Evolutionary conservation across 2,888 invertebrate species (phyloP).

Genomic region (Hypena proboscidalis): DNA sequence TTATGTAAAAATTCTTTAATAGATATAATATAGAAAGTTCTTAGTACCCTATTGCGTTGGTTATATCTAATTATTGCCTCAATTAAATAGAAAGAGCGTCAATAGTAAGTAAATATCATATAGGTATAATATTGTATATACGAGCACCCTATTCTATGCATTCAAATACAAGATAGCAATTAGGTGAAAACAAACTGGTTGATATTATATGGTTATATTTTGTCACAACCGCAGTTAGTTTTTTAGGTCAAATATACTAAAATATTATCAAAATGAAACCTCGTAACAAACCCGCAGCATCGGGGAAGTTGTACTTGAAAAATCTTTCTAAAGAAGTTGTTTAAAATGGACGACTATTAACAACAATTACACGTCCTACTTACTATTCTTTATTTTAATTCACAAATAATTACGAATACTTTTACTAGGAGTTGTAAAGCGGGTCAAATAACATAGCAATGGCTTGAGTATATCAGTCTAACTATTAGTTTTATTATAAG

Average conservation of each 20-base stretch:
- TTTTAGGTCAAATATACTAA: slow-evolving; percentile 21
- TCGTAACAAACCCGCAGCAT: slow-evolving; percentile 13
- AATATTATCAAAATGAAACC: slow-evolving; percentile 18
- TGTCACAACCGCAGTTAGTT: slow-evolving; percentile 51
- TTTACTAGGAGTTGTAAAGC: slow-evolving; percentile 56
- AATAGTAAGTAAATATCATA: slow-evolving; percentile 48
- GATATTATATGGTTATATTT: slow-evolving; percentile 46
- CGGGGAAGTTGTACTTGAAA: slow-evolving; percentile 10
- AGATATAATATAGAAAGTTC: slow-evolving; percentile 56
- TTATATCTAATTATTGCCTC: slow-evolving; percentile 73
- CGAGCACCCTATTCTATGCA: slow-evolving; percentile 55
- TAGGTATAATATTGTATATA: slow-evolving; percentile 49
- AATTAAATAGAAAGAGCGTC: slow-evolving; percentile 58
- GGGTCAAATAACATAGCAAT: slow-evolving; percentile 55
- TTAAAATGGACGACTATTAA: slow-evolving; percentile 52
- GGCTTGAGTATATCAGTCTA: slow-evolving; percentile 65
- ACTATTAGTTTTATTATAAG: slow-evolving; percentile 53
- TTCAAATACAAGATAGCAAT: slow-evolving; percentile 37
- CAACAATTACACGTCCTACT: slow-evolving; percentile 48
- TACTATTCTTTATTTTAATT: slow-evolving; percentile 40
- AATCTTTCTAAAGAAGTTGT: slow-evolving; percentile 29
- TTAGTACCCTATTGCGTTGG: slow-evolving; percentile 57
- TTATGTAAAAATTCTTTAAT: slow-evolving; percentile 64
- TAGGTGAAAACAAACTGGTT: slow-evolving; percentile 36
- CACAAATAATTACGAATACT: slow-evolving; percentile 36